Percentiles rank a stretch among this genome's conserved stretches.
Evolutionary conservation across 2,888 invertebrate genomes (phyloP).

Genomic region (Eilema griseolum): DNA sequence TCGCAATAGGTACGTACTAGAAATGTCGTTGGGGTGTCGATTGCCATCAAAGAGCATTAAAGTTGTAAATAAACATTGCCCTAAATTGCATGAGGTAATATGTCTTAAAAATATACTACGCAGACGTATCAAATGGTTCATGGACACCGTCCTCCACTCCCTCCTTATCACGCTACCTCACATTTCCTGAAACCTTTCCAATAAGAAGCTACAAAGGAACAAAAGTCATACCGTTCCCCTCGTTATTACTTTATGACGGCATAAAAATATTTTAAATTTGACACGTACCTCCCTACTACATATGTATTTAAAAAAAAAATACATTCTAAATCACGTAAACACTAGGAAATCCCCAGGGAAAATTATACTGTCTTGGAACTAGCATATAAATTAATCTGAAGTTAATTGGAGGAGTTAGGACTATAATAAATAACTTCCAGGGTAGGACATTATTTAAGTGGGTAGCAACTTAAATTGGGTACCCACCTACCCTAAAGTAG

Average conservation of each 20-base stretch:
- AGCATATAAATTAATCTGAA: neutral
- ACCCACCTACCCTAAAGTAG: neutral
- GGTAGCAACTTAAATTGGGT: conserved; percentile 4
- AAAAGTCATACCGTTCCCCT: neutral
- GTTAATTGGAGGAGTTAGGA: neutral
- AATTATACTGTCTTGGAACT: neutral
- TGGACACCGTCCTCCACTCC: neutral
- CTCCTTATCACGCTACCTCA: neutral
- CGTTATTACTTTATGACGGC: neutral
- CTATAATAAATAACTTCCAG: neutral
- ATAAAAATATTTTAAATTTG: neutral
- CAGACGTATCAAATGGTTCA: neutral
- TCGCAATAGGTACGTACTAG: no score
- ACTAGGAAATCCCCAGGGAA: neutral
- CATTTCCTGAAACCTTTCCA: neutral
- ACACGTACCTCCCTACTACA: no score
- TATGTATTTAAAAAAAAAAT: no score
- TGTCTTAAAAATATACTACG: neutral
- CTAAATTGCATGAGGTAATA: neutral
- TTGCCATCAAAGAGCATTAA: neutral
- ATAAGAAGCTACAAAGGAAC: neutral
- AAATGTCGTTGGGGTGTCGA: no score
- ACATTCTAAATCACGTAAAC: neutral
- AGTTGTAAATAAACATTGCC: neutral
- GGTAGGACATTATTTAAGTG: neutral